phyloP scores from a whole-genome alignment of 2,113 vertebrate genomes.

The Craseonycteris thonglongyai region DNA sequence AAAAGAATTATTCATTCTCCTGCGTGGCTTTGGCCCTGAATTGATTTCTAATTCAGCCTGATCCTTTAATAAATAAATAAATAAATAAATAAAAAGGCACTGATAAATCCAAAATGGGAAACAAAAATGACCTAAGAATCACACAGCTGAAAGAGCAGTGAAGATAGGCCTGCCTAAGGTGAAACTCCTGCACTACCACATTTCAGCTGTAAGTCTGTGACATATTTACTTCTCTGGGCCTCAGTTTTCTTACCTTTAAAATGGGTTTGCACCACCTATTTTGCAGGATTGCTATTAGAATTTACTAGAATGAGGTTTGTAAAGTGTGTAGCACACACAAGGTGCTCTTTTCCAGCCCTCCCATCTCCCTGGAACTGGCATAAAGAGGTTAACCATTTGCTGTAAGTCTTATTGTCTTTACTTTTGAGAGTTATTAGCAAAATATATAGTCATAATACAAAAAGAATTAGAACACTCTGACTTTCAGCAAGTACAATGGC shows the following conservation, averaged over 20 bases:
- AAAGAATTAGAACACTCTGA: neutral
- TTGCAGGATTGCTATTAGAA: neutral
- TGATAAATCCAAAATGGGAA: neutral
- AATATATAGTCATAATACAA: neutral
- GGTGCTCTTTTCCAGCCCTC: neutral
- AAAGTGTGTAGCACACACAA: neutral
- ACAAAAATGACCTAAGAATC: neutral
- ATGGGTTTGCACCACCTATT: neutral
- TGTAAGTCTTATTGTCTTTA: neutral
- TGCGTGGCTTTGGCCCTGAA: no score
- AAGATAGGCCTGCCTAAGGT: neutral
- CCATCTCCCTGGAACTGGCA: neutral
- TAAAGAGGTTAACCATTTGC: neutral
- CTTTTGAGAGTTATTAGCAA: neutral
- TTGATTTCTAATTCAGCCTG: no score
- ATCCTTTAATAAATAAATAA: no score
- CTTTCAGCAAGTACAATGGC: conserved; percentile 9
- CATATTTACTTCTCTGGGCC: neutral
- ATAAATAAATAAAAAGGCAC: no score
- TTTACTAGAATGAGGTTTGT: neutral
- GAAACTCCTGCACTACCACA: neutral
- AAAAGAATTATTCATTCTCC: no score
- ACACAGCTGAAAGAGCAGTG: neutral
- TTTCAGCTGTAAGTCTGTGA: neutral
- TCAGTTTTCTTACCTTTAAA: neutral